Evolutionary conservation across 2,888 invertebrate species (phyloP).

Genomic region (Heteromyza rotundicornis): DNA sequence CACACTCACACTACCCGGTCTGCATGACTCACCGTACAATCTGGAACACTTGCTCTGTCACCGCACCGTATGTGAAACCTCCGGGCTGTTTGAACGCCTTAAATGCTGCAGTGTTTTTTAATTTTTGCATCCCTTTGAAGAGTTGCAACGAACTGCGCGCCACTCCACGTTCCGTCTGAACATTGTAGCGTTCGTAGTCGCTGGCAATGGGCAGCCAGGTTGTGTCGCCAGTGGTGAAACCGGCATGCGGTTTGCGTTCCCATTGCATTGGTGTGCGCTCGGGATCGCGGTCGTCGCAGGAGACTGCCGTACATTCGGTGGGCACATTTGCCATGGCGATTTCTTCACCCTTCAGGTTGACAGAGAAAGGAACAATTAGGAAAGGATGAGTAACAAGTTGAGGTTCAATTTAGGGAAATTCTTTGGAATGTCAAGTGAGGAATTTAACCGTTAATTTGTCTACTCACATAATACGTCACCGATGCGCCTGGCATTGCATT

Average conservation of each 20-base stretch:
- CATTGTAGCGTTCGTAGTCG: slow-evolving; percentile 68
- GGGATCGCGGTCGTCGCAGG: slow-evolving; percentile 64
- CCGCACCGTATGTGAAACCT: slow-evolving; percentile 49
- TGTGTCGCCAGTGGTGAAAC: slow-evolving; percentile 66
- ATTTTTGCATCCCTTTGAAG: slow-evolving; percentile 65
- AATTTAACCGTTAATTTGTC: not conserved
- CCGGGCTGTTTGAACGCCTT: slow-evolving; percentile 41
- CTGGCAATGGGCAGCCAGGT: slow-evolving; percentile 75
- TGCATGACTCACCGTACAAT: slow-evolving; percentile 52
- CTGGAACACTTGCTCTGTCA: slow-evolving; percentile 51
- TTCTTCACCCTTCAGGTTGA: slow-evolving; percentile 69
- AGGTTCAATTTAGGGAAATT: not conserved
- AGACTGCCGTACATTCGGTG: slow-evolving; percentile 58
- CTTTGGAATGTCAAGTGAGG: not conserved
- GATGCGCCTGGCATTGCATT: slow-evolving; percentile 78
- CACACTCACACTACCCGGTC: too few relatives aligned
- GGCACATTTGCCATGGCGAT: slow-evolving; percentile 68
- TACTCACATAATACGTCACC: slow-evolving; percentile 75
- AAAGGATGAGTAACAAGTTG: not conserved
- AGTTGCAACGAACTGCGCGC: slow-evolving; percentile 67
- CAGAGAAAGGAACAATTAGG: not conserved
- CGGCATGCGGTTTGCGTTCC: slow-evolving; percentile 64
- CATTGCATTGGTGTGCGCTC: slow-evolving; percentile 71
- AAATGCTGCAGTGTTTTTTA: slow-evolving; percentile 64
- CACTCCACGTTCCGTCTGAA: slow-evolving; percentile 65